These are phyloP conservation scores for Oceanodroma tethys DNA, from an alignment of 2,113 vertebrate genomes.

Conservation along the genomic window DNA sequence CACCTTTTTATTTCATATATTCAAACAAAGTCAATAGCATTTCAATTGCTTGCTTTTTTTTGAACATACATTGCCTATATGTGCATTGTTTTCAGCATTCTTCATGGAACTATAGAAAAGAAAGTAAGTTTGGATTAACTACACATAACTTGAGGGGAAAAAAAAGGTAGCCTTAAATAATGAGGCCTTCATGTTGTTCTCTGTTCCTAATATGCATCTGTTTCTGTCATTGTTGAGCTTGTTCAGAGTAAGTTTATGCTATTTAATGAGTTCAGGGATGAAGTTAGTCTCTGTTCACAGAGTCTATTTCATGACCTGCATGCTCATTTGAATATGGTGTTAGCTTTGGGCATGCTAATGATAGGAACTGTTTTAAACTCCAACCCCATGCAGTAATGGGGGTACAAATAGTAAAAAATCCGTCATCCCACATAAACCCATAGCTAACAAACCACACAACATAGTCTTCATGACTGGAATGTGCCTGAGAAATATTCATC, in stretches of 20 bases:
- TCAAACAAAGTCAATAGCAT: neutral
- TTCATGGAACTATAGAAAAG: neutral
- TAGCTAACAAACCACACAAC: neutral
- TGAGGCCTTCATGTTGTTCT: neutral
- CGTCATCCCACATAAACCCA: neutral
- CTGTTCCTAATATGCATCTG: neutral
- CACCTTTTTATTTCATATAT: neutral
- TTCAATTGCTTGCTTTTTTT: neutral
- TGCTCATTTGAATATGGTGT: neutral
- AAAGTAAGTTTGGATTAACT: neutral
- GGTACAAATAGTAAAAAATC: neutral
- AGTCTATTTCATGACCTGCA: neutral
- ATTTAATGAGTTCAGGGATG: neutral
- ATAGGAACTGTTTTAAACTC: neutral
- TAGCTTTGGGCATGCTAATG: neutral
- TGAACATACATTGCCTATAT: neutral
- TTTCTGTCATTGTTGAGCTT: neutral
- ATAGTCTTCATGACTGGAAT: neutral
- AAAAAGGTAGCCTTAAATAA: neutral
- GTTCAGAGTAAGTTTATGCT: neutral
- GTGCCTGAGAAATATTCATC: neutral
- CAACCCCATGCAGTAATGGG: neutral
- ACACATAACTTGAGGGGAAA: rapidly evolving
- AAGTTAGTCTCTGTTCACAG: neutral
- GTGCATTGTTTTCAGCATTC: neutral